phyloP scores from a whole-genome alignment of 1,140 invertebrate species.

The Trachymyrmex septentrionalis region DNA sequence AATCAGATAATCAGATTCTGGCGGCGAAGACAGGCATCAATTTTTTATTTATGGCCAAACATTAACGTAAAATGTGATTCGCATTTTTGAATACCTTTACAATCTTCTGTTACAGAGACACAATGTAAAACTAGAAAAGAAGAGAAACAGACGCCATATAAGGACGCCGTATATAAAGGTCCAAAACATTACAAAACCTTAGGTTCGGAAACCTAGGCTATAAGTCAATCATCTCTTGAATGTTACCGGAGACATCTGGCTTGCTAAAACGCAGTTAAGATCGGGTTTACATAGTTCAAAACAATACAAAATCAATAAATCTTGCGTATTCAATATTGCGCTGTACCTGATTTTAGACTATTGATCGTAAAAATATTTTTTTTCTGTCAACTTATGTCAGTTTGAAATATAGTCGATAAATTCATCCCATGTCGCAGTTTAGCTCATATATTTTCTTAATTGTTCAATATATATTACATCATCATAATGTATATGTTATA shows the following conservation, averaged over 20 bases:
- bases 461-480: not conserved
- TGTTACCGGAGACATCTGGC: not conserved
- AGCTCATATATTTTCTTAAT: not conserved
- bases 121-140: not conserved
- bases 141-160: too few relatives aligned
- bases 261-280: not conserved
- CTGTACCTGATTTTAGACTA: not conserved
- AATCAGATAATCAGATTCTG: not conserved
- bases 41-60: not conserved
- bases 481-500: not conserved
- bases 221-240: constrained; percentile 6
- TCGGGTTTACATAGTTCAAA: not conserved
- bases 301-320: constrained; percentile 10
- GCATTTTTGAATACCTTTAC: not conserved
- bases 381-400: constrained; percentile 2
- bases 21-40: not conserved
- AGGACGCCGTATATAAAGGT: too few relatives aligned
- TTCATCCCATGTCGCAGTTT: not conserved
- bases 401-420: not conserved
- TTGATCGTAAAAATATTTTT: not conserved
- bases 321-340: not conserved
- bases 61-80: constrained; percentile 32
- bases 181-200: not conserved
- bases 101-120: not conserved
- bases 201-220: not conserved